Conservation (phyloP, 2,113 vertebrate genomes). For the Narcine bancroftii region DNA sequence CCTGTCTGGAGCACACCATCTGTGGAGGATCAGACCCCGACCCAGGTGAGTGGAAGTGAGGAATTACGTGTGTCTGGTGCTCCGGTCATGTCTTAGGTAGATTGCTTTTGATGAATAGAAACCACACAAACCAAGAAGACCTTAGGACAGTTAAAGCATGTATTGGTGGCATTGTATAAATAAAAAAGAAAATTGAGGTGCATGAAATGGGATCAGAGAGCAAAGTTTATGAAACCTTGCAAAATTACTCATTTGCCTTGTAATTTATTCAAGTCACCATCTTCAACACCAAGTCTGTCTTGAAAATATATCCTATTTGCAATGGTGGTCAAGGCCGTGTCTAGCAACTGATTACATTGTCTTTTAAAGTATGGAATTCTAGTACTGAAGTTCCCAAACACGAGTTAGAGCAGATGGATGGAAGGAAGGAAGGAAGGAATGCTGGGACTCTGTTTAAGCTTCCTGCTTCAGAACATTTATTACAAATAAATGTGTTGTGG, state of each 20-base stretch:
- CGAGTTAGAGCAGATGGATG: neutral
- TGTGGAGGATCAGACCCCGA: slow-evolving; percentile 54
- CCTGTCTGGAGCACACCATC: slow-evolving; percentile 58
- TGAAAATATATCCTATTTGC: neutral
- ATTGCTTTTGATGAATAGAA: neutral
- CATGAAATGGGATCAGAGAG: neutral
- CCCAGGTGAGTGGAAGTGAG: slow-evolving; percentile 54
- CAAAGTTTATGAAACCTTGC: too few relatives aligned
- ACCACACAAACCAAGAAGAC: neutral
- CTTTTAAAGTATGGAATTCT: neutral
- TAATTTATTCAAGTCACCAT: neutral
- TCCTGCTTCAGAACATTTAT: too few relatives aligned
- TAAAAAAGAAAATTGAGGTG: neutral
- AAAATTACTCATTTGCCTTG: neutral
- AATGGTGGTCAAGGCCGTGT: neutral
- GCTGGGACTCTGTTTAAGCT: neutral
- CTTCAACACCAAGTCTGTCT: neutral
- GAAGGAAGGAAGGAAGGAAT: too few relatives aligned
- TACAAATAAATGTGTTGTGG: too few relatives aligned
- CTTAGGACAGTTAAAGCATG: neutral
- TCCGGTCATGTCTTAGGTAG: neutral
- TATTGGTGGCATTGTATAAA: neutral
- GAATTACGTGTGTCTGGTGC: neutral
- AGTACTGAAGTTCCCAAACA: neutral
- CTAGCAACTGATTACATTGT: neutral